Base-by-base conservation (phyloP, 2,797 vertebrate species). In the Lepilemur ruficaudatus region DNA sequence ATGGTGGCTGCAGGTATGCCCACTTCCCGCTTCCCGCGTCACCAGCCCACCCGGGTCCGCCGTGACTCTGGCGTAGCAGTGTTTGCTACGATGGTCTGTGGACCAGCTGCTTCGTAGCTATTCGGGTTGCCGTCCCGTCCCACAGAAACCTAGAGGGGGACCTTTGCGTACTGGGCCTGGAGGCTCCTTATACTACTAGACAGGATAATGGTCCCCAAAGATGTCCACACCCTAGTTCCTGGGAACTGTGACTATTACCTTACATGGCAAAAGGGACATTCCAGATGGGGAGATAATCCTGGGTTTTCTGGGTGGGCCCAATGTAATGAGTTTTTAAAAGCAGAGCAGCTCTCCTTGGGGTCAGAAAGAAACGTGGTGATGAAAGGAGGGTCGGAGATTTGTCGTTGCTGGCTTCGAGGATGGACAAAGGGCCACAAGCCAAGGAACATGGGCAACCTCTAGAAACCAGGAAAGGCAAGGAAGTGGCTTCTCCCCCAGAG, bases 1-100 rank as follows among this genome's bases (percentile, higher is more conserved):
- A 0, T n/a, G 0, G 20, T 18, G 41, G 57, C 41, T 38, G 43
- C 50, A 4, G 61, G 72, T 12, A 4, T 3, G 7, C 28, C 38
- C 13, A 32, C 89, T 59, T 38, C n/a, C 2, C 57, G 3, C 30
- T 12, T 69, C 70, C 61, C 32, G 50, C 1, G 0, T 30, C 78
- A 15, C 38, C 63, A 32, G 52, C 82, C 73, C 38, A 30, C 6
- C 7, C 11, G 6, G 14, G 5, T 30, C 30, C 25, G 12, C 50
- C 11, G 43, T 38, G 48, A n/a, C 59, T 55, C 46, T 7, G 12
- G 57, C 7, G 6, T 76, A 14, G 15, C 23, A 22, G 14, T 35
- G 28, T 41, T 28, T 57, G 25, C 43, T 50, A 22, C 87, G 69
- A 48, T 0, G 14, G 8, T 10, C 59, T 70, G 20, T 72, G 57